Conservation (phyloP, 2,113 vertebrate genomes). For the Mobula birostris region DNA sequence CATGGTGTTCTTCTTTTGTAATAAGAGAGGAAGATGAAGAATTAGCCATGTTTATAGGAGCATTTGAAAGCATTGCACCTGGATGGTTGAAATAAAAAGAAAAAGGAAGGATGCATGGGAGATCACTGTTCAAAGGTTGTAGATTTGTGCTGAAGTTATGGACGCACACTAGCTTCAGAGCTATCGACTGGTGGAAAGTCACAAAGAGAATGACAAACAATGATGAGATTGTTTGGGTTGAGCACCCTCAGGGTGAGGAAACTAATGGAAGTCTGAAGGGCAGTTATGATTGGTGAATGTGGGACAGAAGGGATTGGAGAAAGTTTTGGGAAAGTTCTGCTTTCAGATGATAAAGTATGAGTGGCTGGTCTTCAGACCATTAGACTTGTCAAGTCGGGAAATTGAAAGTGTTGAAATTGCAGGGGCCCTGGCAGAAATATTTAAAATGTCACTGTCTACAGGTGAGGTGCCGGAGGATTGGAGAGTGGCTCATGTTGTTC, state of each 20-base stretch:
- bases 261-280: neutral
- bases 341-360: neutral
- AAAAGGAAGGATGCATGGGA: neutral
- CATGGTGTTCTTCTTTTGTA: neutral
- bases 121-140: neutral
- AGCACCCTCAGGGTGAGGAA: neutral
- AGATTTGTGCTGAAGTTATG: neutral
- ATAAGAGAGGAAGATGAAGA: neutral
- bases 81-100: neutral
- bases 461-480: no score
- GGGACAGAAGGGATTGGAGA: neutral
- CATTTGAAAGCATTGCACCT: neutral
- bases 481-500: no score
- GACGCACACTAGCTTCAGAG: neutral
- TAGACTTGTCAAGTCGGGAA: neutral
- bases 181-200: neutral
- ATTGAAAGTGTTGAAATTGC: no score
- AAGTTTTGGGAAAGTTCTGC: neutral
- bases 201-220: neutral
- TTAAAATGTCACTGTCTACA: no score
- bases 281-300: neutral
- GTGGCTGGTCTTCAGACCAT: neutral
- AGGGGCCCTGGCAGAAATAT: no score
- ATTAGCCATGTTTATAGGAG: neutral
- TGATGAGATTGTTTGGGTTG: neutral